Conservation (phyloP, 2,113 vertebrate genomes). For the Desmodus rotundus region DNA sequence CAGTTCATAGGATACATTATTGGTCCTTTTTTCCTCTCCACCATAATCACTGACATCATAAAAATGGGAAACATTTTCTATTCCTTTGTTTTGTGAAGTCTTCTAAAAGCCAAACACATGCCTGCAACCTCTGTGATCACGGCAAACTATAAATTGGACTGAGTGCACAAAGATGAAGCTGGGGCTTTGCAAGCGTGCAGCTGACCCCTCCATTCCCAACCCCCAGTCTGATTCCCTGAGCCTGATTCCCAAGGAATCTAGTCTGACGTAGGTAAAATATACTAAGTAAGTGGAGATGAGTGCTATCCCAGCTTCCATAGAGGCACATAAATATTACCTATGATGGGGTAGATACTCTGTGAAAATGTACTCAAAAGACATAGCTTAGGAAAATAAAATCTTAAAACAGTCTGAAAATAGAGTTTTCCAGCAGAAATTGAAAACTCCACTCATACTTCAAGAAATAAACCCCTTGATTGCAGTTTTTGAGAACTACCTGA, state of each 20-base stretch:
- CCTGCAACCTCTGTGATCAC: neutral
- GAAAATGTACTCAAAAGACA: neutral
- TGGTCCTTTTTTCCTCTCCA: neutral
- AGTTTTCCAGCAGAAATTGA: neutral
- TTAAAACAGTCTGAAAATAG: neutral
- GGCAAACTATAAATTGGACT: neutral
- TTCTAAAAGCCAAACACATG: neutral
- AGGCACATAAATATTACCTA: neutral
- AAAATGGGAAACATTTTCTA: neutral
- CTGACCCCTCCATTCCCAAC: no score
- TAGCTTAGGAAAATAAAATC: neutral
- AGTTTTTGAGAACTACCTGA: neutral
- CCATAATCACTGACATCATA: neutral
- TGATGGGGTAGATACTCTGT: neutral
- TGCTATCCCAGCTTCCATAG: neutral
- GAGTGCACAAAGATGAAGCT: neutral
- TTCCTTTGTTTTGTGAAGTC: neutral
- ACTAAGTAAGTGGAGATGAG: neutral
- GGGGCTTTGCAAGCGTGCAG: neutral
- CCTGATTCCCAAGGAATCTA: neutral
- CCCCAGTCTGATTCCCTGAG: neutral
- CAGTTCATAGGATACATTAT: neutral
- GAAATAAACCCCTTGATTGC: neutral
- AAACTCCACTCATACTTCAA: neutral
- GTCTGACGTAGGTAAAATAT: neutral